Conservation (phyloP, 2,888 invertebrate genomes). For the Helicoverpa assulta region DNA sequence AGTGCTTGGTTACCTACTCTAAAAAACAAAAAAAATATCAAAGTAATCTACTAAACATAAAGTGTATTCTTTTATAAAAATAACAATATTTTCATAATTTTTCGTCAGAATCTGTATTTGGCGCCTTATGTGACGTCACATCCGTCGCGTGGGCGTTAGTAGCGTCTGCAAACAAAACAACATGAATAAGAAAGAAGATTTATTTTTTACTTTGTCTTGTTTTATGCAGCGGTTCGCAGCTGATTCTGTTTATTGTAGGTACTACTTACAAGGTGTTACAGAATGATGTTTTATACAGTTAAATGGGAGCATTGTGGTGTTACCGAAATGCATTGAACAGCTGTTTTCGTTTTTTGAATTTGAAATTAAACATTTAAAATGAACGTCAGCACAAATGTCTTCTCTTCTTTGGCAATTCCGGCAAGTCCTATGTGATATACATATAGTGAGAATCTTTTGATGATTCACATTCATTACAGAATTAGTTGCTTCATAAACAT, state of each 20-base stretch:
- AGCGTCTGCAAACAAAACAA: slow-evolving; percentile 60
- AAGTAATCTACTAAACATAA: not conserved
- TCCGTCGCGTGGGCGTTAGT: slow-evolving; percentile 58
- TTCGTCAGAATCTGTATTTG: slow-evolving; percentile 45
- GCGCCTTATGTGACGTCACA: slow-evolving; percentile 57
- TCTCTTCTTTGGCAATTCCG: not conserved
- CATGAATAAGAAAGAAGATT: slow-evolving; percentile 2
- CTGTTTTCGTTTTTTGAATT: not conserved
- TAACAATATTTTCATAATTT: slow-evolving; percentile 27
- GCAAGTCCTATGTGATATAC: too few species aligned
- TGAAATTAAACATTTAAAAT: too few species aligned
- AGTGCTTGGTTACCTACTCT: too few species aligned
- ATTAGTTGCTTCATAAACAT: not conserved
- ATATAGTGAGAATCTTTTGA: not conserved
- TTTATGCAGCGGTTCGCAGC: slow-evolving; percentile 7
- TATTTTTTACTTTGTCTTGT: slow-evolving; percentile 36
- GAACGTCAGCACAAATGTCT: too few species aligned
- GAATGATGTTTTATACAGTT: not conserved
- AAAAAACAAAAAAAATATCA: not conserved
- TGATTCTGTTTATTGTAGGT: slow-evolving; percentile 30
- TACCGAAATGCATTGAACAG: not conserved
- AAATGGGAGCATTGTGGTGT: not conserved
- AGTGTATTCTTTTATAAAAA: not conserved
- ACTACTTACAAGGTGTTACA: not conserved
- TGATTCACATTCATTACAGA: not conserved